A percentile compares a stretch with the other conserved stretches of the same genome.
phyloP scores from a whole-genome alignment of 2,797 vertebrate genomes.

The Semotilus atromaculatus region DNA sequence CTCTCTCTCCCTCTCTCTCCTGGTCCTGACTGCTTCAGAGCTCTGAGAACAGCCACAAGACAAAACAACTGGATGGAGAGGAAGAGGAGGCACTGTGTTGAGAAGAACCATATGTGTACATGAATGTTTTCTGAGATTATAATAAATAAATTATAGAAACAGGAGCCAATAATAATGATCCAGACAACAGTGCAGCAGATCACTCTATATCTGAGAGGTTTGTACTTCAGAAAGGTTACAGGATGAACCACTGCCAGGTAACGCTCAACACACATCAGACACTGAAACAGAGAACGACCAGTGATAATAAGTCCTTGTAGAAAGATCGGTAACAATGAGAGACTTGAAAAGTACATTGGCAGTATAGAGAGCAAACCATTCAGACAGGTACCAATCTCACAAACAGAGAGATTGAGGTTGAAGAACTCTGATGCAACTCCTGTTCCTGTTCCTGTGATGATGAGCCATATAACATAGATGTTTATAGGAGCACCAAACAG shows the following conservation, averaged over 20 bases:
- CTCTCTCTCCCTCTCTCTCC: no score
- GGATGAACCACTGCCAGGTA: conserved; percentile 24
- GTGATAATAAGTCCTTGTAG: background rate
- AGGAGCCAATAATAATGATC: background rate
- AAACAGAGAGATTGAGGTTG: no score
- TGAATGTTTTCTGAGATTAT: rapidly evolving
- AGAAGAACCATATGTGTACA: background rate
- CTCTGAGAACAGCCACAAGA: background rate
- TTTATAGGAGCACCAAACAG: no score
- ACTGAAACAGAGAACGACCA: background rate
- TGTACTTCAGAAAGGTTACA: no score
- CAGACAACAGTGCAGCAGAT: no score
- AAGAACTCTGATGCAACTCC: no score
- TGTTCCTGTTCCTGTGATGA: no score
- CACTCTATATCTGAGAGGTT: no score
- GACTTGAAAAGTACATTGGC: background rate
- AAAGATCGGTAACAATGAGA: background rate
- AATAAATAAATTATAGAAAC: background rate
- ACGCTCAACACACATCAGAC: background rate
- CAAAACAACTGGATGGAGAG: conserved; percentile 5
- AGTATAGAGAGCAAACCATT: background rate
- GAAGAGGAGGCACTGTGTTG: no score
- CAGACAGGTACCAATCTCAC: background rate
- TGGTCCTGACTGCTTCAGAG: no score
- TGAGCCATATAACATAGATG: no score